Conservation (phyloP, 2,888 invertebrate genomes). For the Helleia helle region DNA sequence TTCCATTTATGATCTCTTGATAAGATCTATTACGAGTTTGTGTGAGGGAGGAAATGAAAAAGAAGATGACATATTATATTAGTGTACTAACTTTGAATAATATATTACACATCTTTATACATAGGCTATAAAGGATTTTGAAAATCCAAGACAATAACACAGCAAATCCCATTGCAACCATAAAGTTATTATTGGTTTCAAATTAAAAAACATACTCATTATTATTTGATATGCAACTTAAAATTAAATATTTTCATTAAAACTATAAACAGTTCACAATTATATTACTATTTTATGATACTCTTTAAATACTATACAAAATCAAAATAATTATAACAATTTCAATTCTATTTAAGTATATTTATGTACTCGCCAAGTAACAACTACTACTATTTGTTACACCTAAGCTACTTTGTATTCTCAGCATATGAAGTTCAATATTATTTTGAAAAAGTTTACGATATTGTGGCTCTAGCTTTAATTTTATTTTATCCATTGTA, state of each 20-base stretch:
- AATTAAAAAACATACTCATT: background rate
- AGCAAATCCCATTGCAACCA: background rate
- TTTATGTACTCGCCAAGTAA: slow-evolving; percentile 37
- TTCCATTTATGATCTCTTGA: too few species aligned
- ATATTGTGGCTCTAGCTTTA: slow-evolving; percentile 83
- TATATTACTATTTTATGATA: background rate
- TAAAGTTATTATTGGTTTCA: background rate
- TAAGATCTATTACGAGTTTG: background rate
- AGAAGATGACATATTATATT: background rate
- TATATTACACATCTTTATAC: slow-evolving; percentile 9
- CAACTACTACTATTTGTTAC: slow-evolving; percentile 46
- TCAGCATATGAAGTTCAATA: slow-evolving; percentile 93
- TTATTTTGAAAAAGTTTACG: slow-evolving; percentile 87
- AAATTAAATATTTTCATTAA: background rate
- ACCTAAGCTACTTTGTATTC: slow-evolving; percentile 85
- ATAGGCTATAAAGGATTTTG: slow-evolving; percentile 4
- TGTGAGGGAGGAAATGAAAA: background rate
- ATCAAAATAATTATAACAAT: slow-evolving; percentile 18
- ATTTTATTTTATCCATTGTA: slow-evolving; percentile 91
- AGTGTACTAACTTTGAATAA: background rate
- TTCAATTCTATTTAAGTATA: slow-evolving; percentile 20
- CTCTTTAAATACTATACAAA: slow-evolving; percentile 13
- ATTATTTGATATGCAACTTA: background rate
- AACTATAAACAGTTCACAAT: background rate
- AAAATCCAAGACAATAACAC: background rate